Percentiles rank a stretch among this genome's conserved stretches.
phyloP scores from a whole-genome alignment of 2,888 invertebrate genomes.

The Choristoneura rosaceana region DNA sequence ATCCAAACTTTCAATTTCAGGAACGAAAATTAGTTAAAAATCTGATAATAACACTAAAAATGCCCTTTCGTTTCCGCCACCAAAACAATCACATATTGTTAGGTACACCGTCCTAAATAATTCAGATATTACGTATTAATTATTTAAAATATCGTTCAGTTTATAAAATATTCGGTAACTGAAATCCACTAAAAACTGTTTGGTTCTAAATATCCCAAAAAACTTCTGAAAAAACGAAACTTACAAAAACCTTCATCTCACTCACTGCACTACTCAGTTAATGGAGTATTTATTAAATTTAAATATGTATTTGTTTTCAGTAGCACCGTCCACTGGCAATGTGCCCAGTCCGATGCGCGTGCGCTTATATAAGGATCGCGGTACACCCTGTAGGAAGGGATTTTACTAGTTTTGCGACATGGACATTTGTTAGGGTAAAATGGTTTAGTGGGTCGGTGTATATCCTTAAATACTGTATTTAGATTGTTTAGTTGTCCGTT shows the following conservation, averaged over 20 bases:
- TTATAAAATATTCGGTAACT: neutral
- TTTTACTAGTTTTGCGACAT: constrained; percentile 16
- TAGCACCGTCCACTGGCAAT: constrained; percentile 14
- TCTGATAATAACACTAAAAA: too few relatives aligned
- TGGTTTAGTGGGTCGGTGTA: constrained; percentile 15
- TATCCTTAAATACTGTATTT: constrained; percentile 4
- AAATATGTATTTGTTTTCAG: neutral
- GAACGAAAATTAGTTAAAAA: too few relatives aligned
- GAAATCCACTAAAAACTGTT: neutral
- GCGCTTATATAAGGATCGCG: constrained; percentile 68
- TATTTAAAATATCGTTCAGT: neutral
- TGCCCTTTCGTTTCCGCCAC: too few relatives aligned
- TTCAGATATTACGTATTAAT: neutral
- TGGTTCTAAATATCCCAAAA: neutral
- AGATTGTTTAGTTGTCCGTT: neutral
- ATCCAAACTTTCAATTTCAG: too few relatives aligned
- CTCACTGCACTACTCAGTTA: constrained; percentile 33
- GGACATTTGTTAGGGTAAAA: constrained; percentile 29
- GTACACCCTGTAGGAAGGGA: constrained; percentile 51
- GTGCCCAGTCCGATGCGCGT: constrained; percentile 37
- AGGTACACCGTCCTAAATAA: too few relatives aligned
- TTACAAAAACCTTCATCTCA: constrained; percentile 76
- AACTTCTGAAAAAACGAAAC: constrained; percentile 49
- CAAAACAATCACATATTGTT: too few relatives aligned
- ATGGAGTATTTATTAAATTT: constrained; percentile 42